Percentiles rank a stretch among this genome's conserved stretches.
Conservation (phyloP, 2,797 vertebrate genomes). For the Enteromius afrohamiltoni region DNA sequence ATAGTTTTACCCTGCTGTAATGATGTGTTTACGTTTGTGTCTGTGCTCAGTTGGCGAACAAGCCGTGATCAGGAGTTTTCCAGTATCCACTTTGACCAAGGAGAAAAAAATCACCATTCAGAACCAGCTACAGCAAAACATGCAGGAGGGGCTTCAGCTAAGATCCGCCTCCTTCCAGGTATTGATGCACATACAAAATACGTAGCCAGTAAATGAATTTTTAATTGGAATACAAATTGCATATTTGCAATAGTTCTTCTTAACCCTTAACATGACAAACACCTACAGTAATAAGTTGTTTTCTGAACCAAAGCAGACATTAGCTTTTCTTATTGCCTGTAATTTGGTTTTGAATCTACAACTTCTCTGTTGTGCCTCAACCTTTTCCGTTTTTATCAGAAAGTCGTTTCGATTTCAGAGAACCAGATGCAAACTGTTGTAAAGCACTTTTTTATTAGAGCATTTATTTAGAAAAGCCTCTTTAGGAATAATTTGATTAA, state of each 20-base stretch:
- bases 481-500: constrained; percentile 15
- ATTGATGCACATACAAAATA: constrained; percentile 37
- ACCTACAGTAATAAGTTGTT: not conserved
- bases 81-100: constrained; percentile 92
- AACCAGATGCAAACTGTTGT: not conserved
- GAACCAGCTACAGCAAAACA: constrained; percentile 94
- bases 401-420: not conserved
- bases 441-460: not conserved
- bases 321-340: not conserved
- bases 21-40: constrained; percentile 24
- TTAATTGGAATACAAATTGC: not conserved
- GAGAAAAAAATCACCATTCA: constrained; percentile 98
- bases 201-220: not conserved
- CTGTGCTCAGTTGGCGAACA: constrained; percentile 89
- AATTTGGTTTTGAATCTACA: not conserved
- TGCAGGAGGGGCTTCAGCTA: constrained; percentile 96
- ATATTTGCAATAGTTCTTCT: not conserved
- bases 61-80: constrained; percentile 92
- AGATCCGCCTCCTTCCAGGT: constrained; percentile 96
- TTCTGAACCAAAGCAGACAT: not conserved
- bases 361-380: not conserved
- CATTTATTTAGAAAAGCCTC: not conserved
- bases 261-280: not conserved
- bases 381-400: not conserved
- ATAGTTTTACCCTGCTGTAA: not conserved